These are phyloP conservation scores for Acanthosepion lycidas DNA, from an alignment of 2,888 invertebrate genomes.

Conservation along the genomic window DNA sequence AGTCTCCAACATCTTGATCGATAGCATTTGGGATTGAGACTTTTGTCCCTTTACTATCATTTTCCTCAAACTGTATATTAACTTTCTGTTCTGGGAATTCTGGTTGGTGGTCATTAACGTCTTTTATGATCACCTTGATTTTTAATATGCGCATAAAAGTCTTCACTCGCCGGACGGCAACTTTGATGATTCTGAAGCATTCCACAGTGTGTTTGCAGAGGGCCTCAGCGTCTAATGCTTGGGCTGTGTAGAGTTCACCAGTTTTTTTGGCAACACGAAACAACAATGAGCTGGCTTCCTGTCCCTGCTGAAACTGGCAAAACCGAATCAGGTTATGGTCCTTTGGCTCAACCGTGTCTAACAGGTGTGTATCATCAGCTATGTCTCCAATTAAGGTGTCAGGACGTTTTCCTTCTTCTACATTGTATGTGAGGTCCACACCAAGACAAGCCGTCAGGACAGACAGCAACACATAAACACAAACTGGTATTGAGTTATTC, in stretches of 20 bases:
- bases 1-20: conserved; percentile 61
- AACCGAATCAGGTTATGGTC: conserved; percentile 37
- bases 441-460: neutral
- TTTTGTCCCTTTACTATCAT: conserved; percentile 56
- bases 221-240: conserved; percentile 23
- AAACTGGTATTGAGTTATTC: neutral
- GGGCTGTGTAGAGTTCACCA: neutral
- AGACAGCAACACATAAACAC: neutral
- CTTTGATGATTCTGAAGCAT: conserved; percentile 37
- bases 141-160: conserved; percentile 63
- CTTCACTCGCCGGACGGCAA: conserved; percentile 48
- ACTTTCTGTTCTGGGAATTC: conserved; percentile 59
- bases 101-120: conserved; percentile 66
- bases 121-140: conserved; percentile 60
- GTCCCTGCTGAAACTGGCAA: conserved; percentile 2
- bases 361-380: conserved; percentile 25
- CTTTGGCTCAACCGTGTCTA: neutral
- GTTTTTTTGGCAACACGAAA: conserved; percentile 17
- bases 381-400: conserved; percentile 24
- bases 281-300: neutral
- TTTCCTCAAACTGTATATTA: conserved; percentile 59
- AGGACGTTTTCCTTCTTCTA: conserved; percentile 34
- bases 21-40: conserved; percentile 55
- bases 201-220: conserved; percentile 13
- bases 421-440: conserved; percentile 35